Conservation (phyloP, 2,797 vertebrate species). For the Takifugu ocellatus region DNA sequence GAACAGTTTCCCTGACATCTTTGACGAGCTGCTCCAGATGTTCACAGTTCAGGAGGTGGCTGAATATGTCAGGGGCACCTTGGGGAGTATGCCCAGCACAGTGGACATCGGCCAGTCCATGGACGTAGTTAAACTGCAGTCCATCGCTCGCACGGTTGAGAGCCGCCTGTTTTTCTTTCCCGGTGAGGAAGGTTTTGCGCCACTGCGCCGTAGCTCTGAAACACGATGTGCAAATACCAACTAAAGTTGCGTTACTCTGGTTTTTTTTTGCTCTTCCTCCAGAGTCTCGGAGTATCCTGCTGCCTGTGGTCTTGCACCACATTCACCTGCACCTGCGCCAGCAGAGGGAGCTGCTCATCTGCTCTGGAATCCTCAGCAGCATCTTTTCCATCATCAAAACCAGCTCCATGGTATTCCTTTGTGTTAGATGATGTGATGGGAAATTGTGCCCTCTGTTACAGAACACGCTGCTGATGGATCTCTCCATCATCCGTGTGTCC, state of each 20-base stretch:
- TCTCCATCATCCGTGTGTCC: background rate
- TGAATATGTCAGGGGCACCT: constrained; percentile 92
- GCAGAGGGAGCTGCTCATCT: constrained; percentile 98
- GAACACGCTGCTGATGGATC: no score
- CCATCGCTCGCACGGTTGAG: constrained; percentile 94
- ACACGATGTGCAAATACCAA: background rate
- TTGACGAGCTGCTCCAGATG: constrained; percentile 98
- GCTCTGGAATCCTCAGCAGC: constrained; percentile 95
- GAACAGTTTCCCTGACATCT: constrained; percentile 97
- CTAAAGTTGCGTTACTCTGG: background rate
- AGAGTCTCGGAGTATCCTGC: constrained; percentile 96
- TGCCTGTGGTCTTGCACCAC: constrained; percentile 96
- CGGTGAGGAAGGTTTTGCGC: constrained; percentile 69
- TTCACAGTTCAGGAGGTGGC: constrained; percentile 98
- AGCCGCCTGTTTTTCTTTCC: constrained; percentile 97
- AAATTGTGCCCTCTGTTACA: background rate
- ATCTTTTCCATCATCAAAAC: constrained; percentile 98
- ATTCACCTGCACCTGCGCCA: constrained; percentile 97
- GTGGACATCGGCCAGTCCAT: constrained; percentile 98
- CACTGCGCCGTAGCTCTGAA: background rate
- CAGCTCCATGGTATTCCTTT: constrained; percentile 84
- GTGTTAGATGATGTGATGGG: background rate
- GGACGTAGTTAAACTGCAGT: constrained; percentile 98
- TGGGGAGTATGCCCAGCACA: constrained; percentile 98
- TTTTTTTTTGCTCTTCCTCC: constrained; percentile 14